A percentile compares a stretch with the other conserved stretches of the same genome.
These are phyloP conservation scores for Aphelenchoides avenae DNA, from an alignment of 1,140 invertebrate species.

Conservation along the genomic window DNA sequence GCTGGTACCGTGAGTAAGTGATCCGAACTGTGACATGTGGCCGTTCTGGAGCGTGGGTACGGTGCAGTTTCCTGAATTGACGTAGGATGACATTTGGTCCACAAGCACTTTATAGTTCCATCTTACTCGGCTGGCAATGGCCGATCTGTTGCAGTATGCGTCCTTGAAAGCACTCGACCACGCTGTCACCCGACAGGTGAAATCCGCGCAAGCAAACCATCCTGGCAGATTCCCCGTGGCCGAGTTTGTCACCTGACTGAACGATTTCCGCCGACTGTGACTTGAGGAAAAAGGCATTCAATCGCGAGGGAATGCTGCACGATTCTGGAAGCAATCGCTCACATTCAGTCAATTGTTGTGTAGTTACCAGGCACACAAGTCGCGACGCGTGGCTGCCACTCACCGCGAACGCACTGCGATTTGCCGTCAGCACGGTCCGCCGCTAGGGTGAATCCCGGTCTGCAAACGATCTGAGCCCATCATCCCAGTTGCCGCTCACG, in stretches of 20 bases:
- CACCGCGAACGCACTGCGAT: conserved; percentile 12
- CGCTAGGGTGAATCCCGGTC: conserved; percentile 10
- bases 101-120: conserved; percentile 15
- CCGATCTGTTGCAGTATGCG: conserved; percentile 25
- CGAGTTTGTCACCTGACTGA: conserved; percentile 27
- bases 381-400: conserved; percentile 17
- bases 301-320: conserved; percentile 34
- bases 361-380: conserved; percentile 24
- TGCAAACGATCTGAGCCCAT: conserved; percentile 21
- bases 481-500: not conserved
- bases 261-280: conserved; percentile 25
- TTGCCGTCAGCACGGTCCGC: conserved; percentile 6
- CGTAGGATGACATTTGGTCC: not conserved
- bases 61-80: conserved; percentile 30
- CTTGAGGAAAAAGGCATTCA: conserved; percentile 36
- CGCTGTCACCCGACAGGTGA: conserved; percentile 16
- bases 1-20: conserved; percentile 17
- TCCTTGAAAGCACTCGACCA: conserved; percentile 38
- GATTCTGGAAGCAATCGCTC: conserved; percentile 15
- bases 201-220: conserved; percentile 41
- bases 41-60: conserved; percentile 7
- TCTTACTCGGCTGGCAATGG: conserved; percentile 36
- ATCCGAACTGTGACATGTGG: conserved; percentile 16
- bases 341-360: not conserved
- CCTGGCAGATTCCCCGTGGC: conserved; percentile 16